Percentiles rank a stretch among this genome's conserved stretches.
Conservation (phyloP, 2,113 vertebrate species). For the Rhea pennata region DNA sequence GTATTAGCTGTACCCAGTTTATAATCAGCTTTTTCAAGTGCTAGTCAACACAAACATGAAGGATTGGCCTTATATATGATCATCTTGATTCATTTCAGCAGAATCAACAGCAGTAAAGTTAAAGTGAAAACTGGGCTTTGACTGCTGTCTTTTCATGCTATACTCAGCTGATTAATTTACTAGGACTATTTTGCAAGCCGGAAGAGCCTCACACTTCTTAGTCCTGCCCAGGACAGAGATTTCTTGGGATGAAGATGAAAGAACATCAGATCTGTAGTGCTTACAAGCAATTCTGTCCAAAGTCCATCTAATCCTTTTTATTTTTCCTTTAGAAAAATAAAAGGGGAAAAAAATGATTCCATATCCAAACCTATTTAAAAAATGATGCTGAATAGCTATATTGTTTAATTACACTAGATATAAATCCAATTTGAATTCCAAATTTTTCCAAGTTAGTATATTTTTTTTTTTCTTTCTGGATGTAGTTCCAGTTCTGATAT, state of each 20-base stretch:
- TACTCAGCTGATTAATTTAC: conserved; percentile 45
- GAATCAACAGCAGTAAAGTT: conserved; percentile 41
- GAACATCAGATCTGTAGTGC: conserved; percentile 68
- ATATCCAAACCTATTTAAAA: conserved; percentile 10
- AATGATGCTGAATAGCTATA: neutral
- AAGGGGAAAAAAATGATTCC: neutral
- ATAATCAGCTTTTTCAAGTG: conserved; percentile 59
- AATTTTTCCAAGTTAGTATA: conserved; percentile 14
- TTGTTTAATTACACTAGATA: conserved; percentile 27
- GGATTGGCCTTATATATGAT: conserved; percentile 59
- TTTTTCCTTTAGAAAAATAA: conserved; percentile 61
- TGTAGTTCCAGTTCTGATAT: conserved; percentile 35
- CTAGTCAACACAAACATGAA: conserved; percentile 60
- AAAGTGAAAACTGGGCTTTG: conserved; percentile 35
- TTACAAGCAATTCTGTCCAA: conserved; percentile 77
- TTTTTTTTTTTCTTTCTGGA: conserved; percentile 5
- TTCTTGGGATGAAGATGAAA: conserved; percentile 81
- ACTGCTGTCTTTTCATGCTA: conserved; percentile 53
- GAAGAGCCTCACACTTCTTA: conserved; percentile 16
- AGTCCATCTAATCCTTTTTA: conserved; percentile 82
- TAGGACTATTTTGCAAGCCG: conserved; percentile 42
- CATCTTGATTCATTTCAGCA: conserved; percentile 66
- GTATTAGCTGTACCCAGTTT: conserved; percentile 56
- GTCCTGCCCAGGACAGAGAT: conserved; percentile 55
- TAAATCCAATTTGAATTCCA: conserved; percentile 1